phyloP scores from a whole-genome alignment of 2,797 vertebrate species.

The Pygocentrus nattereri region DNA sequence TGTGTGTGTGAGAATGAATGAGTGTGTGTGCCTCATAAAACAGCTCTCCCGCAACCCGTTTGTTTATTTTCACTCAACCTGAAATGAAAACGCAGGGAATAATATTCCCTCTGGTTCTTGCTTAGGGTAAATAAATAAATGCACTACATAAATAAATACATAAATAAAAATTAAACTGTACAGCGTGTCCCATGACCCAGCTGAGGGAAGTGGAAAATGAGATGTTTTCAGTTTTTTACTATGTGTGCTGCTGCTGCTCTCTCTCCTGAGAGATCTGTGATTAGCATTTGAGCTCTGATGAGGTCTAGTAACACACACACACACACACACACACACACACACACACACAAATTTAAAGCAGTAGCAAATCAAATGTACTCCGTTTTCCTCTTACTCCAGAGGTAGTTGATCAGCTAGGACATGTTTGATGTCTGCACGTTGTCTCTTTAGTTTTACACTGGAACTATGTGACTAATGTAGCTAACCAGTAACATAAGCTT shows the following conservation, averaged over 20 bases:
- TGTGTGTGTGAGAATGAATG: not conserved
- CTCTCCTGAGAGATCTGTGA: not conserved
- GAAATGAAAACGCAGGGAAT: conserved; percentile 40
- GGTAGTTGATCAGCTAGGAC: not conserved
- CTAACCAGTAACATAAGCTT: too few species aligned
- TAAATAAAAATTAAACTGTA: conserved; percentile 29
- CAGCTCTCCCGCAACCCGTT: conserved; percentile 25
- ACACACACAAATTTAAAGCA: not conserved
- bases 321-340: not conserved
- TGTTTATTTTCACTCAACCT: conserved; percentile 33
- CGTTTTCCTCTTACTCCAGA: not conserved
- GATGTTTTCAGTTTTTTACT: not conserved
- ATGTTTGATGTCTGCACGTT: not conserved
- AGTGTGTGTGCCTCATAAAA: conserved; percentile 12
- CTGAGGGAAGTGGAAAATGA: not conserved
- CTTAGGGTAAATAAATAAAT: conserved; percentile 36
- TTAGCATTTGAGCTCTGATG: not conserved
- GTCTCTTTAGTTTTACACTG: not conserved
- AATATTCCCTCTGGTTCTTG: conserved; percentile 36
- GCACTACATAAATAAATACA: conserved; percentile 24
- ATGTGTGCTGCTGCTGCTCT: not conserved
- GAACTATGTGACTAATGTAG: not conserved
- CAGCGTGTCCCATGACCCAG: not conserved
- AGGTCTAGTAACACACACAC: not conserved
- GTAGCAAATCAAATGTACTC: not conserved